Evolutionary conservation across 2,888 invertebrate genomes (phyloP), one percentile per base, ranked within the genome.

Genomic region (Xanthorhoe designata): DNA sequence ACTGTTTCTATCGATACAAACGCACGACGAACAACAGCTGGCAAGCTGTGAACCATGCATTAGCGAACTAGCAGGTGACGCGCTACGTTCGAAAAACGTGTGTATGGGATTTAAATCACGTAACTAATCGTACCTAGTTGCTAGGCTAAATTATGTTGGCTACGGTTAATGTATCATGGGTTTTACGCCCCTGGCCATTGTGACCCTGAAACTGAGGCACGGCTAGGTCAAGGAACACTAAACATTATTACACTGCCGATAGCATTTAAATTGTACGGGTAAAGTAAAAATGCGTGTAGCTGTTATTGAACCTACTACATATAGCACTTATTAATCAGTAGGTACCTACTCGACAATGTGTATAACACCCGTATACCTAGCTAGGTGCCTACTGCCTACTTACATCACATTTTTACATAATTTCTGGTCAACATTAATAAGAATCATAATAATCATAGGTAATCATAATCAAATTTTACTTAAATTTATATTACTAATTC

Each of bases 111-210:
- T 15, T 47, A 17, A 47, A 47, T 47, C 6, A 47, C 15, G 47
- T 47, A 47, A 47, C 47, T 47, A 47, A 47, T 47, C 47, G 47
- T 47, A 15, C 47, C n/a, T 15, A 45, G 47, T 17, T 8, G 15
- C 47, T 77, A 75, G 75, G 75, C 70, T 70, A 71, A 78, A 77
- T 79, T 76, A 74, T 72, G 47, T 47, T 47, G 13, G 47, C 47
- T 47, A 47, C 47, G 47, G 47, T 17, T 42, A 15, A 47, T 47
- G 47, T 47, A 47, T 47, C 47, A 47, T 47, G 47, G 74, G 75
- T 74, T 75, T 77, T 58, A 58, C 61, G 60, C 57, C 51, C 53
- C 32, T 75, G 66, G 72, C 60, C 71, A 71, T 69, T 74, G 77
- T 75, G 74, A 72, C 70, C 47, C 5, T 47, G 47, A 47, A 69